A percentile compares a stretch with the other conserved stretches of the same genome.
Evolutionary conservation across 2,113 vertebrate species (phyloP).

Genomic region (Nothocercus nigrocapillus): DNA sequence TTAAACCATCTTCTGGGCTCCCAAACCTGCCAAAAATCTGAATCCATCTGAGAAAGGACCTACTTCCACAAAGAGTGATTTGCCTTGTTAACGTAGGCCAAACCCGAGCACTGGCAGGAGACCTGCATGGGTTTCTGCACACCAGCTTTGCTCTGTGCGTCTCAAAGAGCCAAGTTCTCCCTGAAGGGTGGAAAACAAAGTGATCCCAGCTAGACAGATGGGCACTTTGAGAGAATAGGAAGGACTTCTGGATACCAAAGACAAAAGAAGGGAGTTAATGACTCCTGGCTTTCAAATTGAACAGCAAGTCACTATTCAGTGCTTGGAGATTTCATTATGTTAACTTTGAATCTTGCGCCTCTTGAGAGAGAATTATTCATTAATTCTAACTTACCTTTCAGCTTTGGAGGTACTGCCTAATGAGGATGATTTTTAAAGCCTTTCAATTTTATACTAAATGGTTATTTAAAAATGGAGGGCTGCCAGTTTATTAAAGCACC

Average conservation of each 20-base stretch:
- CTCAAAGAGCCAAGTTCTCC: background rate
- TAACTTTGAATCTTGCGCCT: background rate
- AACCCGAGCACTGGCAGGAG: background rate
- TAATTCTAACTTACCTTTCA: background rate
- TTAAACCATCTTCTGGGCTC: background rate
- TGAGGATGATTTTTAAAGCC: background rate
- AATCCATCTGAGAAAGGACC: background rate
- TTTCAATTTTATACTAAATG: background rate
- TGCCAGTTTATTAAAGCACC: background rate
- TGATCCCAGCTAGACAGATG: background rate
- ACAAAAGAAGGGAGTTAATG: background rate
- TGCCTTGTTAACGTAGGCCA: background rate
- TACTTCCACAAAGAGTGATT: background rate
- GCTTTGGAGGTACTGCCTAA: background rate
- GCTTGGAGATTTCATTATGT: background rate
- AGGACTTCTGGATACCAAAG: background rate
- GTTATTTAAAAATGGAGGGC: background rate
- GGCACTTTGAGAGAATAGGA: background rate
- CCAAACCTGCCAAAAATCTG: background rate
- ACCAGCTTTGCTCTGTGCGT: background rate
- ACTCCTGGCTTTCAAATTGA: background rate
- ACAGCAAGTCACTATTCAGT: background rate
- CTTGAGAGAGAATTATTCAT: slow-evolving; percentile 5
- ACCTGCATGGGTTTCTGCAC: background rate
- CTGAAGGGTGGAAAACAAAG: background rate